Percentiles rank a stretch among this genome's conserved stretches.
phyloP scores from a whole-genome alignment of 2,113 vertebrate species.

The Platanista minor region DNA sequence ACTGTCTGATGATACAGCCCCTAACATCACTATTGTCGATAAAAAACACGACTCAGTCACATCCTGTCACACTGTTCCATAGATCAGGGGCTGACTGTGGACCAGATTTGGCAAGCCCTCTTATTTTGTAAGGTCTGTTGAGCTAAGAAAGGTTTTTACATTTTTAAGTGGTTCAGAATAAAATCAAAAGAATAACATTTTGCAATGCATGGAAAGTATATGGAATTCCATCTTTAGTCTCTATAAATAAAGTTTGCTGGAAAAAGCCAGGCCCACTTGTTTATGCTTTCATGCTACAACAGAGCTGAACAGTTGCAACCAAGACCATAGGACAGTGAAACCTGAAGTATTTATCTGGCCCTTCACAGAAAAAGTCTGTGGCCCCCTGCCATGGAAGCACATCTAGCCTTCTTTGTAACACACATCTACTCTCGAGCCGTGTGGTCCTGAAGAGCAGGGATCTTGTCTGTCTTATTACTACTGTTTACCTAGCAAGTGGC shows the following conservation, averaged over 20 bases:
- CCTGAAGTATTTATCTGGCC: neutral
- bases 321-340: neutral
- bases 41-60: neutral
- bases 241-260: neutral
- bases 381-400: accelerated
- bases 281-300: neutral
- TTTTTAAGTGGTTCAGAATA: neutral
- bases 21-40: neutral
- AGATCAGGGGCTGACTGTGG: neutral
- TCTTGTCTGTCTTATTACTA: no score
- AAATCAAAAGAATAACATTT: neutral
- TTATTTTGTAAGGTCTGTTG: neutral
- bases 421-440: accelerated
- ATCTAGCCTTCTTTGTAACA: neutral
- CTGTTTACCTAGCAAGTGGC: neutral
- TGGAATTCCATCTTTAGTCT: neutral
- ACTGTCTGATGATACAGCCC: neutral
- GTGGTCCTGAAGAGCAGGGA: neutral
- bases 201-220: neutral
- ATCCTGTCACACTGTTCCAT: neutral
- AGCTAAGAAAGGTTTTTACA: neutral
- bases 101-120: neutral
- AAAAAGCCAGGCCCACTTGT: neutral
- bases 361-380: neutral
- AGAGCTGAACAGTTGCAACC: neutral